Evolutionary conservation across 2,113 vertebrate genomes (phyloP), one percentile per base, ranked within the genome.

Genomic region (Podocnemis expansa): DNA sequence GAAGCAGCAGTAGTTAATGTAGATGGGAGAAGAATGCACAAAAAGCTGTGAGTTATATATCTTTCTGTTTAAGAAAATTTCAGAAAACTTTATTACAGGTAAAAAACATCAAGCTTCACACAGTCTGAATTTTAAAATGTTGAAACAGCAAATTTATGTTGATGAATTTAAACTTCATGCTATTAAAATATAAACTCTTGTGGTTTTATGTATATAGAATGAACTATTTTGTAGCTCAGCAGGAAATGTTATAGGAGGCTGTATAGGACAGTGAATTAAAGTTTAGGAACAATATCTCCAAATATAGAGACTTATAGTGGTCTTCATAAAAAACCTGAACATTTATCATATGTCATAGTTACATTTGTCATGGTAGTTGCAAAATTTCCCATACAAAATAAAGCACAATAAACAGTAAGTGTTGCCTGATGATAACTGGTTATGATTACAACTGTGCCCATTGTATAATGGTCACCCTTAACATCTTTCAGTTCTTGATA

Each of bases 401-500:
- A 2, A 54, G 31, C 9, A 6, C 49, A 34, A 31, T 43, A 27
- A 6, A 31, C 19, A 27, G 31, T 13, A 14, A 47, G 43, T 52
- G 24, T 63, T 93, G 31, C 19, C 47, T 56, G 7, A 10, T 89
- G 34, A 90, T 82, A 94, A 84, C 21, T 75, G 21, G 89, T 91
- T 84, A 49, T 52, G 56, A n/a, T 81, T 96, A 89, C 92, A 94
- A 91, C 93, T 95, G 82, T 85, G 41, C 52, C 54, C 82, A 58
- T 63, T 56, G 88, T 93, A 80, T 89, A 91, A 82, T 56, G 2
- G 19, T 78, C 93, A 63, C 56, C 49, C 56, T 82, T 89, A 87
- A 90, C 94, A 95, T 10, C 8, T 84, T 91, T 91, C 52, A 85
- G 6, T 76, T 93, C 84, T 91, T 95, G 78, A 67, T 78, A 91